Evolutionary conservation across 2,113 vertebrate species (phyloP).

Genomic region (Daphoenositta chrysoptera): DNA sequence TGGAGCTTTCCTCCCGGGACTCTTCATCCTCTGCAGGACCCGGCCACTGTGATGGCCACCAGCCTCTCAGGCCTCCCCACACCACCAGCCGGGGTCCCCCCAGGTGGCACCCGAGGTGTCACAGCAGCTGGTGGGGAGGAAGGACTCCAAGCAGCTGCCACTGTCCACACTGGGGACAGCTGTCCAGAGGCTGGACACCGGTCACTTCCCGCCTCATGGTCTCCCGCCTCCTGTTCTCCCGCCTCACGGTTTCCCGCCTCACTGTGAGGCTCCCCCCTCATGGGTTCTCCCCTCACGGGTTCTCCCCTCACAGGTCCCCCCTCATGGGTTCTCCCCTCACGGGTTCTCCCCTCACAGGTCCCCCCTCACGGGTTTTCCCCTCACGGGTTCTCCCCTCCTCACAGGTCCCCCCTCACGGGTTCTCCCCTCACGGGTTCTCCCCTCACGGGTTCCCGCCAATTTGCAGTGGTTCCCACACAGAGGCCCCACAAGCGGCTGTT

Average conservation of each 20-base stretch:
- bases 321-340: too few species aligned
- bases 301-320: fast-evolving
- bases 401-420: too few species aligned
- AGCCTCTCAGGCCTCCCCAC: background rate
- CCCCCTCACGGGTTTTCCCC: fast-evolving
- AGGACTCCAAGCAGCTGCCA: background rate
- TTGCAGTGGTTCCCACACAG: background rate
- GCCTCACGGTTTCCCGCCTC: fast-evolving
- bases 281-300: fast-evolving
- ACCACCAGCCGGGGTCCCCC: fast-evolving
- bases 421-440: fast-evolving
- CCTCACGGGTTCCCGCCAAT: fast-evolving
- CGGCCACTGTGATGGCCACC: fast-evolving
- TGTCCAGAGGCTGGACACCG: fast-evolving
- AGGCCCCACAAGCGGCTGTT: fast-evolving
- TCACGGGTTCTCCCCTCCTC: fast-evolving
- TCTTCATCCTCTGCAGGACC: background rate
- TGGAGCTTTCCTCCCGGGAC: fast-evolving
- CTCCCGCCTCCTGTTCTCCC: fast-evolving
- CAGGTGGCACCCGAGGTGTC: background rate
- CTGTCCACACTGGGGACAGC: fast-evolving
- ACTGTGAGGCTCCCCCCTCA: too few species aligned
- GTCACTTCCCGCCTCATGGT: fast-evolving
- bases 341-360: fast-evolving
- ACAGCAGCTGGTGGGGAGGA: background rate